These are phyloP conservation scores for Platichthys flesus DNA, from an alignment of 2,113 vertebrate genomes.

Conservation along the genomic window DNA sequence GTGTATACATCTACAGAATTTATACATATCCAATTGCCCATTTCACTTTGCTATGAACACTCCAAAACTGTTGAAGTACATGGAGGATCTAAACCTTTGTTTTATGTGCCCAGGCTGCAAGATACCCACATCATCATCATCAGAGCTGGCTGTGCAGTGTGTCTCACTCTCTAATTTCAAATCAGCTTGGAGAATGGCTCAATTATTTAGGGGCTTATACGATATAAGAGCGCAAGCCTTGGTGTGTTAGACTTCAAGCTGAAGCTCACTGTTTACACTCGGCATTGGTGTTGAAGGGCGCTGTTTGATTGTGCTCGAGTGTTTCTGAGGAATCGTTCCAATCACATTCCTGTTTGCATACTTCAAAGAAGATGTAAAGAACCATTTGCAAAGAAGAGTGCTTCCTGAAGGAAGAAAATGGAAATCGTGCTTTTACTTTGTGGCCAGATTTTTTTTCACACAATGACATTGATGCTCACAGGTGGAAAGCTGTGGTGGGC, in stretches of 20 bases:
- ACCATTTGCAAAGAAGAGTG: not conserved
- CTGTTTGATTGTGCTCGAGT: constrained; percentile 6
- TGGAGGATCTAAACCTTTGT: not conserved
- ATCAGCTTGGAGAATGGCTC: no score
- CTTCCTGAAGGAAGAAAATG: not conserved
- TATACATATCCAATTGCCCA: not conserved
- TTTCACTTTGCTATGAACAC: not conserved
- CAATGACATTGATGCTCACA: constrained; percentile 72
- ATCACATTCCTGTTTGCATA: not conserved
- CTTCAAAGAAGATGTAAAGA: not conserved
- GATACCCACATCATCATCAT: not conserved
- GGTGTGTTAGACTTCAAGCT: constrained; percentile 14
- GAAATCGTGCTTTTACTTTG: not conserved
- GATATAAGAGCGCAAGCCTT: no score
- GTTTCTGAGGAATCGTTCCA: constrained; percentile 7
- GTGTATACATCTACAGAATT: not conserved
- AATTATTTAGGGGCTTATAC: no score
- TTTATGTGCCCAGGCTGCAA: no score
- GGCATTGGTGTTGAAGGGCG: constrained; percentile 17
- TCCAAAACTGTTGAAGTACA: not conserved
- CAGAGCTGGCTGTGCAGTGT: constrained; percentile 5
- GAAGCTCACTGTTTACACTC: constrained; percentile 20
- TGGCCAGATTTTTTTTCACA: not conserved
- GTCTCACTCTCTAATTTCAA: no score
- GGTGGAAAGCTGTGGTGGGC: constrained; percentile 98